Base-by-base conservation (phyloP, 2,113 vertebrate genomes). In the Poicephalus meyeri region DNA sequence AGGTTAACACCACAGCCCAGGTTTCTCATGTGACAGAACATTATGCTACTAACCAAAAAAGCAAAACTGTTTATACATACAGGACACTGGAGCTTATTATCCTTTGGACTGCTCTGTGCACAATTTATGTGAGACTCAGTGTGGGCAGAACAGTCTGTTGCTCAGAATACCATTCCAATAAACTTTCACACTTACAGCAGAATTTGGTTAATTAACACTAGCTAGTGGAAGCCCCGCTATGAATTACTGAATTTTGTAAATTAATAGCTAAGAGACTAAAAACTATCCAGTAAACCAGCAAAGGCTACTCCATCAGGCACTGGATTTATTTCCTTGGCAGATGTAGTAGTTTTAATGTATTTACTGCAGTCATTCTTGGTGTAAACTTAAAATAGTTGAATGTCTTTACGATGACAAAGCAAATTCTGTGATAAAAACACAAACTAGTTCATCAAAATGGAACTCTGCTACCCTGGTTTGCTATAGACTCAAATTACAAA, bases 1-100 rank as follows among this genome's bases (percentile, higher is more conserved):
- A 96, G 83, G 94, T 91, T 97, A 95, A 89, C 91, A 89, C 73
- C 89, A 92, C 87, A 92, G 70, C 35, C 52, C 80, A 46, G 19
- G n/a, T 49, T 92, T 92, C 70, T 91, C 44, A 16, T 29, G 70
- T 85, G 78, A 41, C 26, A 76, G 52, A 79, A 89, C 60, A 46
- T 37, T 69, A 68, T 47, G 56, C 61, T 93, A 47, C 80, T 87
- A 91, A 95, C 64, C 25, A 60, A 91, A 93, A 95, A 84, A 91
- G 79, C 80, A 44, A 42, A 61, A 25, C 52, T 85, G 23, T 89
- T 91, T 92, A 91, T 65, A 65, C 33, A 85, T 41, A 55, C 47
- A 72, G 47, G 86, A 79, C 83, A 61, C 47, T 89, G 77, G 44
- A 76, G 52, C 37, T 91, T 69, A 52, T 60, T 44, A 61, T 9